A percentile compares a stretch with the other conserved stretches of the same genome.
phyloP scores from a whole-genome alignment of 2,888 invertebrate genomes.

The Lycocerus yunnanus region DNA sequence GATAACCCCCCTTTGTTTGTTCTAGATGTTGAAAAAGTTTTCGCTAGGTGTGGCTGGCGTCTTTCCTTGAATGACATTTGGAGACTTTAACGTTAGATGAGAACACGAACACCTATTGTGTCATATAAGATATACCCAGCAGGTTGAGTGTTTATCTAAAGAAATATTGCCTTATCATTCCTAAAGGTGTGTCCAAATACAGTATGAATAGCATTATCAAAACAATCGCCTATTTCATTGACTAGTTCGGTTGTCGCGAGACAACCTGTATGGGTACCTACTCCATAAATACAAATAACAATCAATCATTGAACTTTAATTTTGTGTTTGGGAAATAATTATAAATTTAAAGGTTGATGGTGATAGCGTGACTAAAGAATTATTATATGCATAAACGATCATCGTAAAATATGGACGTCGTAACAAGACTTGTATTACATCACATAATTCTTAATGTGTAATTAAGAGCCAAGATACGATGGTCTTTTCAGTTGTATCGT shows the following conservation, averaged over 20 bases:
- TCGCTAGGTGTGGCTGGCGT: slow-evolving; percentile 12
- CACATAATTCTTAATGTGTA: slow-evolving; percentile 51
- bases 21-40: neutral
- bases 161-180: slow-evolving; percentile 35
- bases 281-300: neutral
- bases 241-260: slow-evolving; percentile 26
- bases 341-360: slow-evolving; percentile 35
- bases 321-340: slow-evolving; percentile 9
- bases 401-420: slow-evolving; percentile 47
- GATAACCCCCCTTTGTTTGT: neutral
- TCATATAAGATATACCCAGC: slow-evolving; percentile 32
- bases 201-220: slow-evolving; percentile 34
- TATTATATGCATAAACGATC: slow-evolving; percentile 44
- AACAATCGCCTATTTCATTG: slow-evolving; percentile 33
- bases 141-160: slow-evolving; percentile 35
- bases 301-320: slow-evolving; percentile 1
- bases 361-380: slow-evolving; percentile 41
- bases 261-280: neutral
- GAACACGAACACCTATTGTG: slow-evolving; percentile 34
- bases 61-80: slow-evolving; percentile 29
- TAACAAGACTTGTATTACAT: slow-evolving; percentile 50
- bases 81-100: slow-evolving; percentile 36
- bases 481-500: slow-evolving; percentile 35
- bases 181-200: slow-evolving; percentile 33
- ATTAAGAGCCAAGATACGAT: slow-evolving; percentile 47